Evolutionary conservation across 2,888 invertebrate genomes (phyloP), one percentile per base, ranked within the genome.

Genomic region (Cephus pygmeus): DNA sequence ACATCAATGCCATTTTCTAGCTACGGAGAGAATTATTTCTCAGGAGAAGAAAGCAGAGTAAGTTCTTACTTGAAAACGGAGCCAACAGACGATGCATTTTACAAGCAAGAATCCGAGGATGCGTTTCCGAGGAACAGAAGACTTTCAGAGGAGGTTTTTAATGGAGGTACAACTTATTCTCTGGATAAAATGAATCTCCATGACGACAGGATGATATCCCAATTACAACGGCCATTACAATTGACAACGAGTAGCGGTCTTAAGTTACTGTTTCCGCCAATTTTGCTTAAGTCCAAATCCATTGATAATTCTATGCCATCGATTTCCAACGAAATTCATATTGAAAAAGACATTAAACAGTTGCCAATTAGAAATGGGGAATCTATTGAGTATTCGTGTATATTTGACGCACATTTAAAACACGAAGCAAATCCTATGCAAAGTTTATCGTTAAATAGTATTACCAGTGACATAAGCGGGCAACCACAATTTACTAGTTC

Each of bases 401-500:
- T 56, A 15, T 6, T 9, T 56, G 2, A 56, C 23, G 56, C 56
- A 56, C 56, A 56, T 56, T 56, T 56, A 56, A 56, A 56, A 23
- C 56, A 56, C 56, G 23, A 56, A 56, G 6, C 9, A 56, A 56
- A 56, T 56, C 34, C 35, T 35, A 15, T 31, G 11, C 30, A 76
- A 15, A 79, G 73, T 73, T 76, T 75, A 73, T 78, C 76, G 11
- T 11, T 78, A 4, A 69, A 31, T 36, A 80, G 76, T 75, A 76
- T 56, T 12, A 75, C 71, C 31, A 76, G 75, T 73, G 79, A 31
- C 33, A 76, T 79, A 33, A 79, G 84, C 74, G 77, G 73, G 75
- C 35, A 74, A 31, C 88, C 88, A 35, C 81, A 83, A 69, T 86
- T 81, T 34, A 86, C 87, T 69, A 88, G 88, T 80, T 88, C 88